Base-by-base conservation (phyloP, 2,888 invertebrate genomes). In the Electrophaes corylata region DNA sequence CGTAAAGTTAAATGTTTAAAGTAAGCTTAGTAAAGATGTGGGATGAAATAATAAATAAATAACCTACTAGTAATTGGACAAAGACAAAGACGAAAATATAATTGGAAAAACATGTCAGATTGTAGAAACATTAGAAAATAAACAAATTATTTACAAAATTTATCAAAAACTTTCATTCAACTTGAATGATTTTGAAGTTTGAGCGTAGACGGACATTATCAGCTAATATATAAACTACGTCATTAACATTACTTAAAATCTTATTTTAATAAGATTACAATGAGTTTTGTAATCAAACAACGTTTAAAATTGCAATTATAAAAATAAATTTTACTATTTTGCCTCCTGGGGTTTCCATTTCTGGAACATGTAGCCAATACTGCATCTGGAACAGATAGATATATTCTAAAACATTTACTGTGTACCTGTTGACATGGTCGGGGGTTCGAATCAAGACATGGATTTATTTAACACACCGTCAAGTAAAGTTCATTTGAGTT, bases 341-440 rank as follows among this genome's bases (percentile, higher is more conserved):
- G 60, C 60, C 60, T 60, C 57, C 11, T 8, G 31, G 48, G 11
- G 61, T 41, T 57, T 43, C 46, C 44, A 43, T 54, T 43, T 37
- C 41, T 18, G 48, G 62, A 63, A 67, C 66, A 48, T 44, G 31
- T 66, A 29, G 49, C 50, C 58, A 69, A 65, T 64, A 66, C 66
- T 71, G 70, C 63, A 57, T 66, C 74, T 76, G 70, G 58, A 73
- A 35, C 11, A 29, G 10, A 10, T 29, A 29, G n/a, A n/a, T 23
- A 43, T 3, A 1, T 39, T 8, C 8, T 16, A 8, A 39, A 37
- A 11, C 31, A n/a, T 8, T 0, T n/a, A n/a, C n/a, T n/a, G n/a
- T n/a, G n/a, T n/a, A n/a, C n/a, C n/a, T n/a, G n/a, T n/a, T n/a
- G n/a, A n/a, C n/a, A n/a, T n/a, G n/a, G n/a, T n/a, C n/a, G n/a